These are phyloP conservation scores for Epirrhoe alternata DNA, from an alignment of 2,888 invertebrate species.

Conservation along the genomic window DNA sequence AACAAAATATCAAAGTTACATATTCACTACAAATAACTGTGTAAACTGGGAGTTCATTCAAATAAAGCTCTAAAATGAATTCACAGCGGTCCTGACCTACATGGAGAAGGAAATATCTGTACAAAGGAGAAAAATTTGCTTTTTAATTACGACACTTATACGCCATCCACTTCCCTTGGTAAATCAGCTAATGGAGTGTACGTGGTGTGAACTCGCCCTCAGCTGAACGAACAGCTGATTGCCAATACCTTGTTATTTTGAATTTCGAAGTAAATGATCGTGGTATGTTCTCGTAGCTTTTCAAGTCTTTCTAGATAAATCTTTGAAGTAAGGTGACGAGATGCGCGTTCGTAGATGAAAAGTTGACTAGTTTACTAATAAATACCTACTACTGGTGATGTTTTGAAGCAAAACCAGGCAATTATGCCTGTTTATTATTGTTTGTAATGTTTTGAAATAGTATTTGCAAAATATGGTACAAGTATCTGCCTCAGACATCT, in stretches of 20 bases:
- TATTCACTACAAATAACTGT: not conserved
- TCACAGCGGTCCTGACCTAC: conserved; percentile 9
- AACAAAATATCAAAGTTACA: not conserved
- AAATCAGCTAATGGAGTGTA: conserved; percentile 71
- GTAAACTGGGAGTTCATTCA: not conserved
- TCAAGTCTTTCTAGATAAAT: not conserved
- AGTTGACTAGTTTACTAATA: not conserved
- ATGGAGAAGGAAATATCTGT: conserved; percentile 26
- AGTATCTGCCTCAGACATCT: not conserved
- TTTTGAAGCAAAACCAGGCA: not conserved
- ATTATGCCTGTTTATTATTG: not conserved
- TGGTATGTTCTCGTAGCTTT: not conserved
- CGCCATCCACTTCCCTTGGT: conserved; percentile 62
- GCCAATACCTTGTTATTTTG: not conserved
- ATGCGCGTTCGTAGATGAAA: not conserved
- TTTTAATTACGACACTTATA: conserved; percentile 53
- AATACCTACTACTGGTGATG: not conserved
- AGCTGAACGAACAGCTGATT: conserved; percentile 28
- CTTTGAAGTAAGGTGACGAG: not conserved
- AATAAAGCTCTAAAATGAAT: not conserved
- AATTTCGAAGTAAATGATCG: not conserved
- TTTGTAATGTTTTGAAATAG: not conserved
- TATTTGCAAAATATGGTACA: not conserved
- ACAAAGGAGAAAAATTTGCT: conserved; percentile 48
- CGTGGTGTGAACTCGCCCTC: conserved; percentile 60